Evolutionary conservation across 2,113 vertebrate species (phyloP).

Genomic region (Psophia crepitans): DNA sequence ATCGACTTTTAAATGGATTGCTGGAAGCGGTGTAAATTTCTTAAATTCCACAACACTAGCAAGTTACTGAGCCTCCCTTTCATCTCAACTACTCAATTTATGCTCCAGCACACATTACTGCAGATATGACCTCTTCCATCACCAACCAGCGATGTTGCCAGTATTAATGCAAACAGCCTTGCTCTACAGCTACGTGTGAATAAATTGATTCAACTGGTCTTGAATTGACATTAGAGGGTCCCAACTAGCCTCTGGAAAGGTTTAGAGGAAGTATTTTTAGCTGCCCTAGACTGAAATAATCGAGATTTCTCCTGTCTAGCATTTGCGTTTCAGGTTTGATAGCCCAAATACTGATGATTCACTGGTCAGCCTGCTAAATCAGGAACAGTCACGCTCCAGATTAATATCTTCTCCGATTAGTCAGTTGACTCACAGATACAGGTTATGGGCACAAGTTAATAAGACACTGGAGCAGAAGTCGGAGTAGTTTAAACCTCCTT

Average conservation of each 20-base stretch:
- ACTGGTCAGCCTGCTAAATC: background rate
- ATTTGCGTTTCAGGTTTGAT: background rate
- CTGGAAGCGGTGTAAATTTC: background rate
- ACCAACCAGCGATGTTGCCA: background rate
- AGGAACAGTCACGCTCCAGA: background rate
- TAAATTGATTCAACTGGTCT: constrained; percentile 17
- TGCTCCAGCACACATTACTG: constrained; percentile 49
- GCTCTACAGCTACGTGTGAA: background rate
- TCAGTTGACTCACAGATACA: background rate
- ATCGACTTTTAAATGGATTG: constrained; percentile 22
- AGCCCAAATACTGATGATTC: background rate
- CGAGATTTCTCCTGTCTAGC: background rate
- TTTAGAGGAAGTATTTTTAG: background rate
- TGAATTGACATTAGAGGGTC: background rate
- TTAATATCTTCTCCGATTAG: background rate
- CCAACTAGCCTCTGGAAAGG: background rate
- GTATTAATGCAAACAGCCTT: background rate
- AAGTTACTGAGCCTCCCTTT: background rate
- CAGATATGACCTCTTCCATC: constrained; percentile 32
- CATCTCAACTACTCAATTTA: constrained; percentile 14
- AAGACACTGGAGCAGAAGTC: background rate
- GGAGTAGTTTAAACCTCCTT: background rate
- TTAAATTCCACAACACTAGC: constrained; percentile 14
- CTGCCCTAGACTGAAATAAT: background rate
- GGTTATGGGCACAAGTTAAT: background rate